Evolutionary conservation across 2,888 invertebrate genomes (phyloP), one percentile per base, ranked within the genome.

Genomic region (Drosophila paracracens): DNA sequence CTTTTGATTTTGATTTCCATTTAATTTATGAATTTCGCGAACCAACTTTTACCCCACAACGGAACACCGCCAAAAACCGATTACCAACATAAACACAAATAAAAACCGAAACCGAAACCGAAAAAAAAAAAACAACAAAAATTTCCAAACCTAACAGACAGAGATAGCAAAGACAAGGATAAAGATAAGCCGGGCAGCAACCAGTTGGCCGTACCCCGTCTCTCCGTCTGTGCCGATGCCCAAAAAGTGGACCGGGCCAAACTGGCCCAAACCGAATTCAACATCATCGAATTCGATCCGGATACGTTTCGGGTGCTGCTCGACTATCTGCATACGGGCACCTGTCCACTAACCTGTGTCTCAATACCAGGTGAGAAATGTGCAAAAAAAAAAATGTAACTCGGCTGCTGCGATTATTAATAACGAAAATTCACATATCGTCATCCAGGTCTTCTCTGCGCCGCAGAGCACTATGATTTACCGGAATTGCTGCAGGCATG

Each of bases 261-360:
- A 94, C 94, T 98, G 74, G 98, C 98, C 61, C 98, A 98, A 94
- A 97, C 97, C 81, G 98, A 98, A 96, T 98, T 98, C 94, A 97
- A 97, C 81, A 98, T 98, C 92, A 98, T 98, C 91, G 98, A 98
- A 94, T 98, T 98, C 93, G 98, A 98, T 94, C 96, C 98, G 52
- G 98, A 98, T 82, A 98, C 98, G 13, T 98, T 98, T 94, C 95
- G 97, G 74, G 97, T 97, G 86, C 94, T 98, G 4, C 94, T 98
- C 93, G 98, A 98, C 93, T 98, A 98, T 93, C 94, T 98, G 78
- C 98, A 98, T 93, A 98, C 98, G 21, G 98, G 98, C 69, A 97
- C 97, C 69, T 98, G 98, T 93, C 97, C 98, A 0, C 93, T 98
- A 56, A 98, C 98, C 3, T 98, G 98, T 93, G 96, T 97, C 82